Evolutionary conservation across 1,140 invertebrate species (phyloP).

Genomic region (Orchesella cincta): DNA sequence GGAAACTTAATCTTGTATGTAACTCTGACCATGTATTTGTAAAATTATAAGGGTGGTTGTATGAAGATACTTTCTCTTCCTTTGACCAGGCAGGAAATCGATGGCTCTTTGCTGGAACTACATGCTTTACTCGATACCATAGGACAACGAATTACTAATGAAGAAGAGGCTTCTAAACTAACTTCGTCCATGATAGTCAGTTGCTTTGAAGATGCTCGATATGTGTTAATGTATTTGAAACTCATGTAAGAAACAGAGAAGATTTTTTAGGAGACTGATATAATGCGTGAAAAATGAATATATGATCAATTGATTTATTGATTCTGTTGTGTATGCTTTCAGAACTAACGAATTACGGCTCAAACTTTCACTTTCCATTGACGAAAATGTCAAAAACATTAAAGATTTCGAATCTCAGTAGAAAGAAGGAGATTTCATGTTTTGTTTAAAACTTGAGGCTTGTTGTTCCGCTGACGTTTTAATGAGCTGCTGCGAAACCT

Average conservation of each 20-base stretch:
- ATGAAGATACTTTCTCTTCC: neutral
- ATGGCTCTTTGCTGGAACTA: constrained; percentile 4
- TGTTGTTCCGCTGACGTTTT: neutral
- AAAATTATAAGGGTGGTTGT: neutral
- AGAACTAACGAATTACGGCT: constrained; percentile 36
- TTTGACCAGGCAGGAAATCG: constrained; percentile 37
- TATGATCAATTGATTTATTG: too few species aligned
- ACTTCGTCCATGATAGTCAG: neutral
- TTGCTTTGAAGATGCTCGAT: constrained; percentile 40
- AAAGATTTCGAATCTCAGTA: neutral
- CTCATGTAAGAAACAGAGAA: constrained; percentile 43
- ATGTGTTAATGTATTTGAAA: constrained; percentile 39
- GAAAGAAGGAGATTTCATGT: neutral
- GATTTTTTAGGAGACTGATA: too few species aligned
- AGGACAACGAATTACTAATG: constrained; percentile 11
- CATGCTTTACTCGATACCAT: constrained; percentile 36
- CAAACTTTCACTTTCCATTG: constrained; percentile 9
- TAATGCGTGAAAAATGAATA: too few species aligned
- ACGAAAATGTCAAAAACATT: neutral
- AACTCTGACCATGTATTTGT: too few species aligned
- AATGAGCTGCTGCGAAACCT: too few species aligned
- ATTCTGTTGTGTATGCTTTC: constrained; percentile 12
- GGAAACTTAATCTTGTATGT: constrained; percentile 38
- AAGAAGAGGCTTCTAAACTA: neutral
- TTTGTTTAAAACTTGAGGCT: neutral